Base-by-base conservation (phyloP, 2,888 invertebrate species). In the Tetragonula carbonaria region DNA sequence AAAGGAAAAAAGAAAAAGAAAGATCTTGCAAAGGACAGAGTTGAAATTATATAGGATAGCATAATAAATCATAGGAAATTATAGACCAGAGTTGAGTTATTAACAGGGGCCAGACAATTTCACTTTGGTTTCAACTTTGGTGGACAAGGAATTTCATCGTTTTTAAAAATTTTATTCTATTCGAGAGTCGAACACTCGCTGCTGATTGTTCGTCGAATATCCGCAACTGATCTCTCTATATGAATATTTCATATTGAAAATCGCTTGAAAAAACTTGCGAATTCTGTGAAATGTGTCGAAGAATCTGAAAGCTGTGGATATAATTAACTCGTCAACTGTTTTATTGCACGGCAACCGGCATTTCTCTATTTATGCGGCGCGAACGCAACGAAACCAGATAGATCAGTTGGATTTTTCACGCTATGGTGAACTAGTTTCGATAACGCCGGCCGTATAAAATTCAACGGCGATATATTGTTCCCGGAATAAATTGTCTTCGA, bases 381-480 rank as follows among this genome's bases (percentile, higher is more conserved):
- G 53, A 74, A 74, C 67, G 23, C n/a, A 62, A 55, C 77, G 57
- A 63, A 74, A 76, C 75, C 67, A 71, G 75, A 66, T 76, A 80
- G 80, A 75, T 53, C 53, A 33, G 77, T 38, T n/a, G 59, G 53
- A 55, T 65, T 71, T 80, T 75, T 75, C 55, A 38, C 28, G 63
- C 72, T 53, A 33, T 33, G 33, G 45, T 55, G 70, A 57, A 80
- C 75, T 75, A 72, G 82, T 83, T 83, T 73, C 73, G 80, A 83
- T 80, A 80, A 80, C 76, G 28, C 63, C 38, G 45, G 23, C 18
- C 63, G 50, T 68, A 67, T 70, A 67, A 74, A 79, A 82, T 79
- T 71, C 72, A 82, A 80, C 74, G 33, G 62, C 63, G 45, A 45
- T 45, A 78, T 62, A 74, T 82, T 78, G 62, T 82, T 74, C 68